Conservation (phyloP, 2,888 invertebrate species). For the Eustalomyia histrio region DNA sequence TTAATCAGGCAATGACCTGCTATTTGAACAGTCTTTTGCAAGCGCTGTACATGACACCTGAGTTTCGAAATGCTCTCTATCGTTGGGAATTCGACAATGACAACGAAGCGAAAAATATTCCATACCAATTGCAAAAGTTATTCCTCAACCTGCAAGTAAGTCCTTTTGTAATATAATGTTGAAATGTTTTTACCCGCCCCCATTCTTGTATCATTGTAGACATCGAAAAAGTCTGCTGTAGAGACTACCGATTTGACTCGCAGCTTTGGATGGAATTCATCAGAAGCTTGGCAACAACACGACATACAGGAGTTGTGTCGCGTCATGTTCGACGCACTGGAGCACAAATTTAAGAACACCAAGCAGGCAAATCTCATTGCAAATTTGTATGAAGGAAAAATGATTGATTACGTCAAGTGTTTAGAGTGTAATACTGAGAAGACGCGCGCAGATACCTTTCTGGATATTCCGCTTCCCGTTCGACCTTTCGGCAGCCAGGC, state of each 20-base stretch:
- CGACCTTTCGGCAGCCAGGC: constrained; percentile 88
- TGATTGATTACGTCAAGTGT: constrained; percentile 94
- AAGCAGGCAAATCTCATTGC: constrained; percentile 90
- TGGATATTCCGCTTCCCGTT: constrained; percentile 92
- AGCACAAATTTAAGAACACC: constrained; percentile 90
- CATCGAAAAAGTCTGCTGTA: constrained; percentile 87
- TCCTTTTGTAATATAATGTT: not conserved
- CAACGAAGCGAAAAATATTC: constrained; percentile 87
- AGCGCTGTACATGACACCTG: constrained; percentile 94
- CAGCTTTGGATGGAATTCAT: constrained; percentile 94
- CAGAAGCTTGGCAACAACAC: constrained; percentile 95
- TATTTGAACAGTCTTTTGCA: constrained; percentile 93
- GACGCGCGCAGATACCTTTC: constrained; percentile 89
- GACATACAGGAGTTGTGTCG: constrained; percentile 94
- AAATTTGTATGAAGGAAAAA: constrained; percentile 87
- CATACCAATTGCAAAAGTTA: constrained; percentile 91
- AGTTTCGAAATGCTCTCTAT: constrained; percentile 93
- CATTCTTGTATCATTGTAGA: constrained; percentile 79
- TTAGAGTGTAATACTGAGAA: constrained; percentile 91
- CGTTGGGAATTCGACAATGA: constrained; percentile 89
- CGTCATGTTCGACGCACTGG: constrained; percentile 94
- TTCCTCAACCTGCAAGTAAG: constrained; percentile 89
- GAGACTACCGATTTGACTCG: constrained; percentile 92
- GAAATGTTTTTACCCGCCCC: not conserved
- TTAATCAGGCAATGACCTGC: constrained; percentile 96